Base-by-base conservation (phyloP, 2,797 vertebrate species). In the Yasuhikotakia modesta region DNA sequence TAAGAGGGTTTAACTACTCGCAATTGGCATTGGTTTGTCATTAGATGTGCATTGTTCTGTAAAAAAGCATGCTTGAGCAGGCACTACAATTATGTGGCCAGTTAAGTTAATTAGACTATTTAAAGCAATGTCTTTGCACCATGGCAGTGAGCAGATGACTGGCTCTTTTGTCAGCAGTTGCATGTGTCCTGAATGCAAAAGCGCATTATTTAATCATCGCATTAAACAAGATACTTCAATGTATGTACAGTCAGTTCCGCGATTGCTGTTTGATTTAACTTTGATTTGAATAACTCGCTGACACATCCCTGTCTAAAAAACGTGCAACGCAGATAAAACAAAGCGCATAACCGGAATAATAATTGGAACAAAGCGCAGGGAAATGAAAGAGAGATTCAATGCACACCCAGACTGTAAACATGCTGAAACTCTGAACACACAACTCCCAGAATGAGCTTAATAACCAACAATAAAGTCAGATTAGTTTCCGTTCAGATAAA, bases 101-200 rank as follows among this genome's bases (percentile, higher is more conserved):
- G 83, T 84, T 87, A 87, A 86, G 87, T 91, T 90, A 92, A 91
- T 92, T 90, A 91, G 88, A 85, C 80, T 86, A 81, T 87, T 90
- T 82, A 76, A 82, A 70, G 82, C 78, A 78, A 80, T 65, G 76
- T 81, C 64, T 81, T 70, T 73, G 69, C 32, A 64, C 27, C 55
- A 63, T 57, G 73, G 66, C 65, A 79, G 69, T 73, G 58, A 70
- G 63, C 32, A 74, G 46, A 57, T 50, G 4, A 46, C 35, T 24
- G 50, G 24, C 5, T 78, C 21, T n/a, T 82, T 80, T 63, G 16
- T 35, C 7, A 2, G 39, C 30, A 66, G 32, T 22, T 30, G 22
- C 55, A n/a, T 58, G 22, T 19, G 43, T 45, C 27, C 57, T 43
- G 32, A 63, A 74, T 24, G 60, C 60, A 50, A 52, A 13, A 0